Percentiles rank a stretch among this genome's conserved stretches.
Evolutionary conservation across 2,888 invertebrate genomes (phyloP).

Genomic region (Atrina japonica): DNA sequence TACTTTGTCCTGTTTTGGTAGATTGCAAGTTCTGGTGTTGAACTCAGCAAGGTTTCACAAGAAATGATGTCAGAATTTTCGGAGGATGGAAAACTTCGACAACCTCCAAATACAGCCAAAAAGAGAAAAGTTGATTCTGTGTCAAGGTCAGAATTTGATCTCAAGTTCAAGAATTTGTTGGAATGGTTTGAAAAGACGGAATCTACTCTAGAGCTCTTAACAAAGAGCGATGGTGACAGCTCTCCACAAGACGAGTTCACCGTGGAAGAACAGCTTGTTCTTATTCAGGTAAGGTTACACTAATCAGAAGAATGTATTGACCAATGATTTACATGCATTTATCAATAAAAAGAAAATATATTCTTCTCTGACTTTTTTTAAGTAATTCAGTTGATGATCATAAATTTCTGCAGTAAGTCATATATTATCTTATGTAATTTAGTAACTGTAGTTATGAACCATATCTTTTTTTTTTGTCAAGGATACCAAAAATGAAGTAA

Average conservation of each 20-base stretch:
- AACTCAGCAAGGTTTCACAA: conserved; percentile 71
- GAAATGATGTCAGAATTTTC: conserved; percentile 56
- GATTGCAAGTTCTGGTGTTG: conserved; percentile 78
- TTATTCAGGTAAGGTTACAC: conserved; percentile 73
- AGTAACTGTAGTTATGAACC: too few relatives aligned
- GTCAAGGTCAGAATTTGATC: conserved; percentile 73
- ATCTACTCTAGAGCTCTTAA: conserved; percentile 75
- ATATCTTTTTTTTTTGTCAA: conserved; percentile 48
- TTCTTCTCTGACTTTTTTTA: too few relatives aligned
- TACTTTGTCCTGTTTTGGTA: too few relatives aligned
- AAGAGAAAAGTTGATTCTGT: conserved; percentile 64
- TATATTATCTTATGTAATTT: too few relatives aligned
- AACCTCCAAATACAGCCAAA: conserved; percentile 56
- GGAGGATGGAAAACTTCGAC: conserved; percentile 48
- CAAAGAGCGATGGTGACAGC: conserved; percentile 65
- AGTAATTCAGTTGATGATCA: too few relatives aligned
- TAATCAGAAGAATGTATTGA: background rate
- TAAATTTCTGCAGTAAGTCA: too few relatives aligned
- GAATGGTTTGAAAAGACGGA: conserved; percentile 79
- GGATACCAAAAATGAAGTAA: conserved; percentile 81
- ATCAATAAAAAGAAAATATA: too few relatives aligned
- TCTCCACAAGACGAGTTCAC: conserved; percentile 83
- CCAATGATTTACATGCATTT: too few relatives aligned
- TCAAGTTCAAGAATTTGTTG: conserved; percentile 65
- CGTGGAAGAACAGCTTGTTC: conserved; percentile 82